Evolutionary conservation across 2,797 vertebrate species (phyloP), one percentile per base, ranked within the genome.

Genomic region (Thalassophryne amazonica): DNA sequence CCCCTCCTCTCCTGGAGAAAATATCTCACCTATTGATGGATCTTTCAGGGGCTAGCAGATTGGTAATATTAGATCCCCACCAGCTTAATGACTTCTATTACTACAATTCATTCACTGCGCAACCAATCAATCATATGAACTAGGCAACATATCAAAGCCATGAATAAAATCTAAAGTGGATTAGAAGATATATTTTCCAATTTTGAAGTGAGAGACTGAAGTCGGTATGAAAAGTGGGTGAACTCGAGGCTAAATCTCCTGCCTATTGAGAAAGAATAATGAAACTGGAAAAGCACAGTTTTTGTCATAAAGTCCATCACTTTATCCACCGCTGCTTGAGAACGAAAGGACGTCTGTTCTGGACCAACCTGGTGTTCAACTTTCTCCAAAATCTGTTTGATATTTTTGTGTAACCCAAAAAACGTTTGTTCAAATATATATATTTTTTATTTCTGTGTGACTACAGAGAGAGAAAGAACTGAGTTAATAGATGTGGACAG

Each of bases 81-180:
- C 59, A 51, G 59, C 77, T 71, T 85, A 85, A 86, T 84, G 86
- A 86, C 81, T 84, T 85, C 81, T 85, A 81, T 86, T 81, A 86
- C 69, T 69, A 77, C 61, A 5, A 75, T 84, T 81, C 72, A 60
- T 81, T 77, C 67, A 49, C 47, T 27, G 53, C 67, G 56, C 55
- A 35, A 60, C 64, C 77, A 84, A 86, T 87, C 84, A 87, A 84
- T 86, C 78, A 85, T 79, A 83, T 66, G 68, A 84, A 85, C 75
- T 79, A 69, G 73, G 71, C 80, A 81, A 78, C 77, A 76, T 81
- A 81, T 85, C 75, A 84, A 79, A 82, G 57, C 72, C 53, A 80
- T 79, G 76, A 85, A 78, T 83, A 76, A 67, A 86, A 80, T 81
- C 63, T 73, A 65, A 77, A 54, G 51, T 53, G 69, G 68, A 73